Evolutionary conservation across 2,797 vertebrate species (phyloP), one percentile per base, ranked within the genome.

Genomic region (Tympanoctomys barrerae): DNA sequence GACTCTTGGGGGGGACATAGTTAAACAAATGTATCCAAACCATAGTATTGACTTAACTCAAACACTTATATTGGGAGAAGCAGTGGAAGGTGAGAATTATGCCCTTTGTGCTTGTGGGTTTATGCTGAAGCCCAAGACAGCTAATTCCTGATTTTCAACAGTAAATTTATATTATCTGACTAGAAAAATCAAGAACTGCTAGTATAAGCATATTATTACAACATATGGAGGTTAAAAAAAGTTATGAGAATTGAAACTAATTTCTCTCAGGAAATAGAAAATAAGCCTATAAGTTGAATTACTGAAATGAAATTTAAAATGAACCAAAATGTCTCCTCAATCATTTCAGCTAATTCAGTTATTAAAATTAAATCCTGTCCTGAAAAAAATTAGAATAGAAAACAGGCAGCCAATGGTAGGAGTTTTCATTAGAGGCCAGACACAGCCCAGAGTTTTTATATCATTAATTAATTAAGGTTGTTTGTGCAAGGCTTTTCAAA

Each of bases 291-390:
- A 96, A 87, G 31, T 96, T 94, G 80, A 92, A 75, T 79, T 83
- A 91, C 18, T 93, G 62, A 93, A 96, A 83, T 92, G 52, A 84
- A 64, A 33, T 93, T 96, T 85, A 91, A 95, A 89, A 80, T 95
- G 64, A 89, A 78, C 33, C 8, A n/a, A 66, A 91, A 59, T 49
- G 93, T 82, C 31, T 83, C 61, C 62, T 61, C 73, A 73, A 54
- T 75, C 80, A 82, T 87, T 89, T 93, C 42, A 89, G 39, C n/a
- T 57, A 83, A 90, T 77, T 92, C n/a, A 75, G 24, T n/a, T 22
- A 62, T 92, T 92, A 94, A 97, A 94, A 88, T 93, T 31, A 89
- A 95, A 94, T 26, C 6, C 31, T 87, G 73, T 90, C 24, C 71
- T 94, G 28, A 57, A 87, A 78, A 83, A 66, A 80, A 64, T 73